Percentiles rank a stretch among this genome's conserved stretches.
phyloP scores from a whole-genome alignment of 2,113 vertebrate genomes.

The Ptilonorhynchus violaceus region DNA sequence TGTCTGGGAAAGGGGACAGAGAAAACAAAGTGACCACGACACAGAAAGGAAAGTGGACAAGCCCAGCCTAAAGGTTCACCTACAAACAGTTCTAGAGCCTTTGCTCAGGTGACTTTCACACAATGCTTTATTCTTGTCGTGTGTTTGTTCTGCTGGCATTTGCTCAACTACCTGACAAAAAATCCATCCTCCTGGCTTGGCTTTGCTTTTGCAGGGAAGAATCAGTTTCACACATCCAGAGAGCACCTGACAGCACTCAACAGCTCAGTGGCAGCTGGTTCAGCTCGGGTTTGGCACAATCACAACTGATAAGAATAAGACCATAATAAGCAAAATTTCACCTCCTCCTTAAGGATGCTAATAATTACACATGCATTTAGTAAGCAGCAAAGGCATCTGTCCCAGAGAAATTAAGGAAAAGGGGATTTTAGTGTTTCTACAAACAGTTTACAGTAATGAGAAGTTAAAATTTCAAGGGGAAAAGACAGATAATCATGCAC shows the following conservation, averaged over 20 bases:
- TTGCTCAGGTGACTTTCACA: not conserved
- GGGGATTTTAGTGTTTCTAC: not conserved
- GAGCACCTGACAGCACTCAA: not conserved
- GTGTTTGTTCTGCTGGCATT: not conserved
- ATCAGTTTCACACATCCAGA: not conserved
- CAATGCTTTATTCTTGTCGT: not conserved
- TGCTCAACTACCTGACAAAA: not conserved
- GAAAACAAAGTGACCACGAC: not conserved
- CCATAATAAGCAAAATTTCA: not conserved
- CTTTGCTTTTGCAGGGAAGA: not conserved
- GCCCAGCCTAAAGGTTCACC: not conserved
- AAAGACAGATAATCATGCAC: not conserved
- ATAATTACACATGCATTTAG: not conserved
- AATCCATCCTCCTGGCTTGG: not conserved
- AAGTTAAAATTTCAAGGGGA: not conserved
- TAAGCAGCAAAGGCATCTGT: not conserved
- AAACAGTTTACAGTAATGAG: not conserved
- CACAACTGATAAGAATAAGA: not conserved
- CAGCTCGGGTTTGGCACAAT: not conserved
- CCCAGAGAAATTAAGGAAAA: not conserved
- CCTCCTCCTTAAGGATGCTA: not conserved
- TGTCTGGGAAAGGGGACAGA: not conserved
- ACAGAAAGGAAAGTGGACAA: not conserved
- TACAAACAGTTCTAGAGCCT: not conserved
- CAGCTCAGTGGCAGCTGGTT: not conserved